Conservation (phyloP, 2,797 vertebrate species). For the Hypotaenidia okinawae region DNA sequence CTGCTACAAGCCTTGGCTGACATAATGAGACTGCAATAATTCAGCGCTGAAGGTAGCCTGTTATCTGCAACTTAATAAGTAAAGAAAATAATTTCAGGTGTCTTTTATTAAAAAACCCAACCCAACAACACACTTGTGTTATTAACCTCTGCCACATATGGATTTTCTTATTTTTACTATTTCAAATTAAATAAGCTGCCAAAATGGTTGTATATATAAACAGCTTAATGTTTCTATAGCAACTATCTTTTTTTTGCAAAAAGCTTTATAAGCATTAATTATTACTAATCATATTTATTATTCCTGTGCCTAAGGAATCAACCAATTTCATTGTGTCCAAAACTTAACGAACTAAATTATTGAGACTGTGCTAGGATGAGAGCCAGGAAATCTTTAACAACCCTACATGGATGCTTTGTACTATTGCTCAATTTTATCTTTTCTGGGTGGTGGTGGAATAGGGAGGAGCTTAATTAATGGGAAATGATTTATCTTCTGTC, state of each 20-base stretch:
- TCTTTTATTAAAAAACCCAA: background rate
- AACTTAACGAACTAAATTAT: background rate
- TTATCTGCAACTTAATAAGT: background rate
- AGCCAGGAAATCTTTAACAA: background rate
- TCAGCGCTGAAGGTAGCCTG: background rate
- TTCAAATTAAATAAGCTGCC: background rate
- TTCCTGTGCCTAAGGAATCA: background rate
- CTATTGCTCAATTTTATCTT: background rate
- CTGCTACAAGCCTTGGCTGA: background rate
- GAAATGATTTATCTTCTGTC: background rate
- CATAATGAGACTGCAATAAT: background rate
- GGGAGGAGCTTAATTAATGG: background rate
- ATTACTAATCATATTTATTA: slow-evolving; percentile 19
- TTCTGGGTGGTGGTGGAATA: background rate
- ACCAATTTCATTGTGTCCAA: background rate
- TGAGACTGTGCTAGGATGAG: background rate
- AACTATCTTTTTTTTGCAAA: background rate
- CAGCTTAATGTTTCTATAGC: slow-evolving; percentile 3
- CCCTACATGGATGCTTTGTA: background rate
- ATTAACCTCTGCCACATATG: background rate
- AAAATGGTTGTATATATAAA: background rate
- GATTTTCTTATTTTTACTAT: background rate
- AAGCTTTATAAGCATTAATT: background rate
- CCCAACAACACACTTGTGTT: background rate
- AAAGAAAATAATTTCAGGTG: background rate